Evolutionary conservation across 2,797 vertebrate species (phyloP).

Genomic region (Psittacula echo): DNA sequence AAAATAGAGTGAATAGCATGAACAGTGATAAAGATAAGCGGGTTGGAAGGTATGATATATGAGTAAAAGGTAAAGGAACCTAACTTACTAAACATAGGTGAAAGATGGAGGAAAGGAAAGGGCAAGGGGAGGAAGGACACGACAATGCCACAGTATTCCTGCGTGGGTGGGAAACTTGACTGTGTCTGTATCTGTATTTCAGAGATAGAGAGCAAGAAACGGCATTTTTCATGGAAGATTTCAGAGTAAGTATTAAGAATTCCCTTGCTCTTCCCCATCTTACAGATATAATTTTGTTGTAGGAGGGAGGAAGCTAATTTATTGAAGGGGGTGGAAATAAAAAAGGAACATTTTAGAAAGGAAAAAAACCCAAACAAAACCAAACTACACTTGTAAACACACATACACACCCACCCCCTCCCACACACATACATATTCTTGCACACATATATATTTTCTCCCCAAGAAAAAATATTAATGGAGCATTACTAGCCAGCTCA

Average conservation of each 20-base stretch:
- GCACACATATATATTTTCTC: not conserved
- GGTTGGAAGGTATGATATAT: conserved; percentile 42
- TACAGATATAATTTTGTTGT: not conserved
- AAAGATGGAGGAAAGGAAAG: not conserved
- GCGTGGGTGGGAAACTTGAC: not conserved
- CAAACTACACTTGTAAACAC: not conserved
- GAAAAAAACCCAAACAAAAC: not conserved
- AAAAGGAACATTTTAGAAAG: not conserved
- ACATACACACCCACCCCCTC: not conserved
- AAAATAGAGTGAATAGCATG: conserved; percentile 48
- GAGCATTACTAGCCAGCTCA: not conserved
- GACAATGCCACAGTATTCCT: not conserved
- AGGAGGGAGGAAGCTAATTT: not conserved
- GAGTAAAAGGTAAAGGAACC: conserved; percentile 22
- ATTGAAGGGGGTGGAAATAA: fast-evolving
- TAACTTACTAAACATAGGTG: not conserved
- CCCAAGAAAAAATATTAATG: not conserved
- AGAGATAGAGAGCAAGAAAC: not conserved
- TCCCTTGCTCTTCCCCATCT: not conserved
- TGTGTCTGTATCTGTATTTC: not conserved
- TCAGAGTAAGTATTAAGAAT: not conserved
- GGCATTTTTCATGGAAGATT: not conserved
- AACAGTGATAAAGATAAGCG: conserved; percentile 56
- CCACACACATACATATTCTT: not conserved
- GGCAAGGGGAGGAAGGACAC: not conserved